Conservation (phyloP, 2,888 invertebrate genomes). For the Synergus itoensis region DNA sequence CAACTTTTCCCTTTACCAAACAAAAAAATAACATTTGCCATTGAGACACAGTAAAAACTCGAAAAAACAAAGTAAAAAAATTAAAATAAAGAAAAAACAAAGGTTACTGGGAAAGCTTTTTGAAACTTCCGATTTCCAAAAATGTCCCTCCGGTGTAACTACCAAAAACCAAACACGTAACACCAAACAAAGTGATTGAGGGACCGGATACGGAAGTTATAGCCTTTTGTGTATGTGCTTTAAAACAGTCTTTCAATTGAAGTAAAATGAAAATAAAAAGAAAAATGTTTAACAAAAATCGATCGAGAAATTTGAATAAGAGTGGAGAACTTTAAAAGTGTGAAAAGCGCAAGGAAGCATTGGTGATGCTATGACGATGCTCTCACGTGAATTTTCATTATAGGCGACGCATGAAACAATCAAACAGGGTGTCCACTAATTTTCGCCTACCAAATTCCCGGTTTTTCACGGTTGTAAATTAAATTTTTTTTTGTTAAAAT, state of each 20-base stretch:
- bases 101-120: constrained; percentile 53
- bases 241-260: neutral
- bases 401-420: constrained; percentile 67
- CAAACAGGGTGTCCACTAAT: constrained; percentile 44
- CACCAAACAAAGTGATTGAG: constrained; percentile 55
- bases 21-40: neutral
- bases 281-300: neutral
- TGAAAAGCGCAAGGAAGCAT: constrained; percentile 49
- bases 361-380: constrained; percentile 54
- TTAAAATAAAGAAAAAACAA: constrained; percentile 25
- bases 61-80: neutral
- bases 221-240: neutral
- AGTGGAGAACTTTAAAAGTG: constrained; percentile 16
- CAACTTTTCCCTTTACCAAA: constrained; percentile 22
- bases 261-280: neutral
- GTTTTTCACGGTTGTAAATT: too few relatives aligned
- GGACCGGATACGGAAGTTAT: constrained; percentile 46
- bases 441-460: too few relatives aligned
- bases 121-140: constrained; percentile 39
- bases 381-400: constrained; percentile 56
- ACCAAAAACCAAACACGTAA: constrained; percentile 59
- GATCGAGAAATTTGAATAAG: neutral
- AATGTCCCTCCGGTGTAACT: constrained; percentile 13
- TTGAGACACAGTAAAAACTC: constrained; percentile 2
- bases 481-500: too few relatives aligned